Base-by-base conservation (phyloP, 1,140 invertebrate species). In the Tribolium madens region DNA sequence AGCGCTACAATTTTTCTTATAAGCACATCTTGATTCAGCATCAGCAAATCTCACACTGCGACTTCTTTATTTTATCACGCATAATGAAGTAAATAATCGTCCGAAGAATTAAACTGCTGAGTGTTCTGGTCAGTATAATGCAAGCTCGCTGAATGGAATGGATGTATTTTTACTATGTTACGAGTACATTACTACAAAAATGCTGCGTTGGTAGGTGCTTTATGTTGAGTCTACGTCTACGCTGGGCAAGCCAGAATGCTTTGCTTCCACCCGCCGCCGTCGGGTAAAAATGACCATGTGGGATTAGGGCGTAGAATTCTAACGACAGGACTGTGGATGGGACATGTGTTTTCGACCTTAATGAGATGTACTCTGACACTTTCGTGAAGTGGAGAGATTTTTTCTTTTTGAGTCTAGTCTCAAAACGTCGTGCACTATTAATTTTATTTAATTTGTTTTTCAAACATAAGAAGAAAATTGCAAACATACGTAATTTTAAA, bases 211-310 rank as follows among this genome's bases (percentile, higher is more conserved):
- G n/a, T 42, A 7, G 36, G 52, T 18, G 14, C 10, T 21, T 18
- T 57, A 17, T 57, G 52, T 57, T 57, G 52, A 57, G 52, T 57
- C 52, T 57, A 57, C 52, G 52, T 17, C 14, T 17, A n/a, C n/a
- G 6, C 13, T 17, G 48, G 48, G 2, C 48, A 50, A 7, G 36
- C n/a, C 36, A 42, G n/a, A 42, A n/a, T 4, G 21, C 21, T 26
- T 36, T 36, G 33, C 33, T 12, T 50, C 12, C 12, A 50, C 12
- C 9, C 12, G 12, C 48, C 48, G 48, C 15, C 48, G 48, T 42
- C 36, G 36, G 36, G 48, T 50, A 50, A 50, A 50, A 50, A 50
- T 50, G 36, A 42, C 36, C 36, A 42, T 42, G 36, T 42, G 36
- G 36, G 36, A 42, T 42, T 7, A 7, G 36, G 36, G 36, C 36